Percentiles rank a stretch among this genome's conserved stretches.
Evolutionary conservation across 2,113 vertebrate species (phyloP).

Genomic region (Sceloporus tristichus): DNA sequence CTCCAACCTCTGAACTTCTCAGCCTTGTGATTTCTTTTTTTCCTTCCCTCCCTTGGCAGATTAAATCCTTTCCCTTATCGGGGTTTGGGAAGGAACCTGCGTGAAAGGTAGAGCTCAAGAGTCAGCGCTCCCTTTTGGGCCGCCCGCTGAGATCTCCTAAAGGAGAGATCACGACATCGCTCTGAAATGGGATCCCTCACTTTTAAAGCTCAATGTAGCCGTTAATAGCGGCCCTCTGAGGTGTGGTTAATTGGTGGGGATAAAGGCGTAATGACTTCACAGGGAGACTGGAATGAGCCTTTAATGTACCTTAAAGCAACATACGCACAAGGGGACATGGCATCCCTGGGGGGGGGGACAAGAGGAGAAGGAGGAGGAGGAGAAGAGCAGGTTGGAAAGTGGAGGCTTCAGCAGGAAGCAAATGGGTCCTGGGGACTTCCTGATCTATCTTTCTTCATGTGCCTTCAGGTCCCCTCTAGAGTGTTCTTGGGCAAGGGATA

Average conservation of each 20-base stretch:
- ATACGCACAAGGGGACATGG: constrained; percentile 20
- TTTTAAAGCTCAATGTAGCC: constrained; percentile 63
- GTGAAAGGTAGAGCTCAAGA: background rate
- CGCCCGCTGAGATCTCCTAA: background rate
- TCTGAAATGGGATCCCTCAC: constrained; percentile 50
- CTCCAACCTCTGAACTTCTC: background rate
- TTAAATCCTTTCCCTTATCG: background rate
- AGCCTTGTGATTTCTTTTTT: background rate
- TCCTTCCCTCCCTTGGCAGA: background rate
- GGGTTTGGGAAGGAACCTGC: background rate
- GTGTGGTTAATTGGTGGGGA: constrained; percentile 74
- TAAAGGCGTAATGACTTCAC: constrained; percentile 72
- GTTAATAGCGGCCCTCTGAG: constrained; percentile 64
- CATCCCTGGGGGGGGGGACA: constrained; percentile 7
- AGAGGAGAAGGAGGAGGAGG: background rate
- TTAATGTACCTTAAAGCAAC: constrained; percentile 47
- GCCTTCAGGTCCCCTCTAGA: too few relatives aligned
- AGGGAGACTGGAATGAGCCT: constrained; percentile 55
- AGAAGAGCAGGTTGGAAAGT: background rate
- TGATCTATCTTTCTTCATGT: too few relatives aligned
- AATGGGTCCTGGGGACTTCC: too few relatives aligned
- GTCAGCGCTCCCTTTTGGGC: background rate
- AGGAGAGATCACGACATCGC: constrained; percentile 32
- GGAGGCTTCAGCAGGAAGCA: background rate
- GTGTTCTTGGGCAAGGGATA: too few relatives aligned